Base-by-base conservation (phyloP, 2,797 vertebrate genomes). In the Euphonia xanthogaster region DNA sequence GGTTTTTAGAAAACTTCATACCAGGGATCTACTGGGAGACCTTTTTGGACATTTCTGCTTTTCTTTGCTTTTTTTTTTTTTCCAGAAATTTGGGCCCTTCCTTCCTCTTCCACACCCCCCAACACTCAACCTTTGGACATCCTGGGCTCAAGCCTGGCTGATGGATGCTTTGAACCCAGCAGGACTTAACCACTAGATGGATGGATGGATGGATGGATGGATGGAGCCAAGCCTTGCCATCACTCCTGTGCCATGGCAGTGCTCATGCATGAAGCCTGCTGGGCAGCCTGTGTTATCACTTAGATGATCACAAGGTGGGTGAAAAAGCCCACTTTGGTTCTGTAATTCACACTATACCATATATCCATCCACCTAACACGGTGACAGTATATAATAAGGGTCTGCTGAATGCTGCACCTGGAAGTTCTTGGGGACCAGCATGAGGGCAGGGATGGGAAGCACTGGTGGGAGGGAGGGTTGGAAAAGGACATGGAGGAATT, bases 141-240 rank as follows among this genome's bases (percentile, higher is more conserved):
- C 23, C 8, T 24, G 25, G 16, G 11, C 30, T 91, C 31, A 74
- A 55, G 44, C 25, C 23, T 13, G 6, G 4, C 25, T 57, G n/a
- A 53, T 45, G 44, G 39, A 63, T 79, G 25, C 42, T 74, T 78
- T 35, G 42, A 68, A 28, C 60, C 27, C 28, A 71, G 47, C 20
- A 65, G 44, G 48, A 81, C 30, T 42, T 18, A 18, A 42, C n/a
- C n/a, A n/a, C n/a, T n/a, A n/a, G 33, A 66, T n/a, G 51, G 33
- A 22, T 23, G 76, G 42, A 30, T n/a, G 57, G 20, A 24, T 0
- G 7, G 23, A 31, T 0, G 6, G 20, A 40, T 8, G 19, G 33
- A 70, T 2, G 14, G 31, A n/a, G 23, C 27, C 37, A 79, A 84
- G 31, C 37, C 33, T 77, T 51, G 44, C 42, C 33, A 53, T 58